Evolutionary conservation across 2,888 invertebrate genomes (phyloP), one percentile per base, ranked within the genome.

Genomic region (Clusia tigrina): DNA sequence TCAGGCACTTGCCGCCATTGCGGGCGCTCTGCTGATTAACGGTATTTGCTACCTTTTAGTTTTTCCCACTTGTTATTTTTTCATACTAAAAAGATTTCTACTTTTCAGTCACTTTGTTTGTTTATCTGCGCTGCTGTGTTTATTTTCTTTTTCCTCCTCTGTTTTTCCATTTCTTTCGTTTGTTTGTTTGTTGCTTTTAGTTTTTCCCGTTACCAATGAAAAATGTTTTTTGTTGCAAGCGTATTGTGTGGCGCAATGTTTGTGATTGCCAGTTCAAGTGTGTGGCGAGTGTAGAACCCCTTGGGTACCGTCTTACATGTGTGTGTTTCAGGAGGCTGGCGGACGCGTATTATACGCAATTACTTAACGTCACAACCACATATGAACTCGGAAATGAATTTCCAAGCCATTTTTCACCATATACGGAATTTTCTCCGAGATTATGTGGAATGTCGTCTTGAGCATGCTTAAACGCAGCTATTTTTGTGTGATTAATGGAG

Each of bases 351-450:
- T 32, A 32, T n/a, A 42, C 10, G 42, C 42, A 42, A 42, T 42
- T 42, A 42, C 42, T 42, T 42, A 42, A 42, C 42, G 42, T 42
- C 42, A 42, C 12, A 42, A 42, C 15, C 42, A 42, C 42, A 42
- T n/a, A 42, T 42, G 42, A 42, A 42, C 10, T 42, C 42, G 42
- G n/a, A 42, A 42, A 15, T 15, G 42, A 32, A 32, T 32, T n/a
- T 32, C 42, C n/a, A 2, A 42, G 42, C n/a, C 42, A 42, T 42
- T 42, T 42, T 42, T 42, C 42, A 42, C 3, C 32, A 32, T 32
- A 32, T 32, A 10, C 42, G 42, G 42, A n/a, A 42, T 42, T 42
- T n/a, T 10, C n/a, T 42, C 42, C 6, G 42, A n/a, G 42, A 5
- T 42, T 32, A 32, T 32, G 32, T n/a, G n/a, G n/a, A n/a, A n/a